These are phyloP conservation scores for Colius striatus DNA, from an alignment of 2,113 vertebrate species.

Conservation along the genomic window DNA sequence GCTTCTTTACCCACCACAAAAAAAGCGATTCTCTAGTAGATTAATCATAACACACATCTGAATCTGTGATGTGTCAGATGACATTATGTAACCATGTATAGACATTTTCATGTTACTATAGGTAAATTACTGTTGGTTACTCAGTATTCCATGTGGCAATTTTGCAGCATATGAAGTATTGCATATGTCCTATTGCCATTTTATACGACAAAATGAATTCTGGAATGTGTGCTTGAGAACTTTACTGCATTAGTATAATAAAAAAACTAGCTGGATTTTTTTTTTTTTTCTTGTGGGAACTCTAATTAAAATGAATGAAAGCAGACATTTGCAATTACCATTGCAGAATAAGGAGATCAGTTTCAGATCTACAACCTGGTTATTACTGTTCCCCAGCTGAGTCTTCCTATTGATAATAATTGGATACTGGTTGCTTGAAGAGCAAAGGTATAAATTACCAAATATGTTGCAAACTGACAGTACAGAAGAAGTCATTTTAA, in stretches of 20 bases:
- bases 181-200: neutral
- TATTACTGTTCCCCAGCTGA: neutral
- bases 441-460: slow-evolving; percentile 25
- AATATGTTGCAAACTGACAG: neutral
- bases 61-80: neutral
- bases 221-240: neutral
- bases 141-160: neutral
- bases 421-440: neutral
- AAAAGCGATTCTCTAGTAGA: neutral
- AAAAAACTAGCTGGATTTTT: neutral
- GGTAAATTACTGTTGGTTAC: neutral
- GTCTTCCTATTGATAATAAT: slow-evolving; percentile 16
- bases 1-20: neutral
- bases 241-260: neutral
- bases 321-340: neutral
- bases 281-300: neutral
- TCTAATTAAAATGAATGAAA: slow-evolving; percentile 50
- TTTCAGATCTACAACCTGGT: neutral
- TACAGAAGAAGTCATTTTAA: neutral
- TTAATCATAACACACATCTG: neutral
- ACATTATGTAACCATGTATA: neutral
- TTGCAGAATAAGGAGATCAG: neutral
- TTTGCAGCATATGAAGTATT: neutral
- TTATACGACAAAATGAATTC: neutral
- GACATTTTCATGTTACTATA: neutral